Percentiles rank a stretch among this genome's conserved stretches.
phyloP scores from a whole-genome alignment of 2,888 invertebrate genomes.

The Clivina fossor region DNA sequence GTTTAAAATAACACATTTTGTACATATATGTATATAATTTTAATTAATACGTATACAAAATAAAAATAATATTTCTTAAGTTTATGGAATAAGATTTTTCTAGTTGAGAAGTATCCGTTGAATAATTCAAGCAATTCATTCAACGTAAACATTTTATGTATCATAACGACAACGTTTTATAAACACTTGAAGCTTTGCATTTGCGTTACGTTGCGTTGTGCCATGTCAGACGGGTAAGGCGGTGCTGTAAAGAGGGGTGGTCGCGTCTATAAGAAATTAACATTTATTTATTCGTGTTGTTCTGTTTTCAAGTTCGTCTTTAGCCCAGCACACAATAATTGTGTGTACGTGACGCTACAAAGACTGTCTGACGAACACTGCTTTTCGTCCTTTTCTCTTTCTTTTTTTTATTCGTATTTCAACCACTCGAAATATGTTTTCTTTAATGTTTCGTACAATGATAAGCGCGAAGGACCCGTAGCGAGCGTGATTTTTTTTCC shows the following conservation, averaged over 20 bases:
- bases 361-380: constrained; percentile 17
- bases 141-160: constrained; percentile 23
- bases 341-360: constrained; percentile 26
- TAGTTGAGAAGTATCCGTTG: neutral
- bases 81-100: too few species aligned
- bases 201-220: too few species aligned
- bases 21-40: too few species aligned
- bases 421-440: constrained; percentile 15
- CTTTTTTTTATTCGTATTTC: too few species aligned
- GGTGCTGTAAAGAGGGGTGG: constrained; percentile 3
- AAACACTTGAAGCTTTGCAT: too few species aligned
- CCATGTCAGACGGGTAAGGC: too few species aligned
- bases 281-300: constrained; percentile 22
- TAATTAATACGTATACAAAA: too few species aligned
- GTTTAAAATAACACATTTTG: too few species aligned
- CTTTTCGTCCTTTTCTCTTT: too few species aligned
- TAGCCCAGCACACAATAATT: constrained; percentile 13
- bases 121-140: constrained; percentile 16
- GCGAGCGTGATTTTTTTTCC: too few species aligned
- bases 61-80: too few species aligned
- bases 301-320: constrained; percentile 7
- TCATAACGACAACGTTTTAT: constrained; percentile 20
- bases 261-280: constrained; percentile 20
- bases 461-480: constrained; percentile 6
- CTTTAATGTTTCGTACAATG: constrained; percentile 18